These are phyloP conservation scores for Rhinopithecus roxellana DNA, from an alignment of 2,113 vertebrate species.

Conservation along the genomic window DNA sequence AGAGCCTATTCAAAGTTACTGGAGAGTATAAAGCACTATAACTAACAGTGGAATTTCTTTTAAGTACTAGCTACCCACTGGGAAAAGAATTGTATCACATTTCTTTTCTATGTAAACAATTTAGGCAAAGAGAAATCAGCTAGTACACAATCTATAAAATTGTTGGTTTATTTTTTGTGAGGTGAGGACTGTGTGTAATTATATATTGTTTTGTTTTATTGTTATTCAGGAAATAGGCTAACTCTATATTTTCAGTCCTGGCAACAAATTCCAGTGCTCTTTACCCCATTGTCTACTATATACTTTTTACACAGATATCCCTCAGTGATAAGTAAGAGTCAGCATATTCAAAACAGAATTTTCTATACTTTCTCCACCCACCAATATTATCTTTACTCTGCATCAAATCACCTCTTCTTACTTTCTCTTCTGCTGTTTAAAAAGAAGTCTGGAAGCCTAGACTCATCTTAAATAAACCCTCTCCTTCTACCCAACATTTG, in stretches of 20 bases:
- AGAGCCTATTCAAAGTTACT: slow-evolving; percentile 58
- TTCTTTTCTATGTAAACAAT: slow-evolving; percentile 59
- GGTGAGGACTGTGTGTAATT: not conserved
- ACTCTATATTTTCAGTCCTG: not conserved
- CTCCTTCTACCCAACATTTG: not conserved
- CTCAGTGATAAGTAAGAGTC: not conserved
- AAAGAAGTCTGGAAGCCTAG: not conserved
- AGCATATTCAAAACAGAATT: not conserved
- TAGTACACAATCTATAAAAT: slow-evolving; percentile 11
- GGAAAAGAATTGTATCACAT: slow-evolving; percentile 58
- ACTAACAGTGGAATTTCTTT: slow-evolving; percentile 64
- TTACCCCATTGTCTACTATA: not conserved
- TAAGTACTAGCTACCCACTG: slow-evolving; percentile 65
- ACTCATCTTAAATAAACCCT: not conserved
- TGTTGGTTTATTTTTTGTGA: slow-evolving; percentile 41
- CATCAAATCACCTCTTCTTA: not conserved
- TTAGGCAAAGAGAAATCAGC: slow-evolving; percentile 40
- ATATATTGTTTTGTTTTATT: slow-evolving; percentile 4
- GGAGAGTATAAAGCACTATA: slow-evolving; percentile 47
- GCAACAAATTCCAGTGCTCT: not conserved
- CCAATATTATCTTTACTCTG: not conserved
- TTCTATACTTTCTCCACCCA: not conserved
- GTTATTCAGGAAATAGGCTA: slow-evolving; percentile 5
- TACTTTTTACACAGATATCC: not conserved
- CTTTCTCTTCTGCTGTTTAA: not conserved